Percentiles rank a stretch among this genome's conserved stretches.
Evolutionary conservation across 2,113 vertebrate species (phyloP).

Genomic region (Hyla sarda): DNA sequence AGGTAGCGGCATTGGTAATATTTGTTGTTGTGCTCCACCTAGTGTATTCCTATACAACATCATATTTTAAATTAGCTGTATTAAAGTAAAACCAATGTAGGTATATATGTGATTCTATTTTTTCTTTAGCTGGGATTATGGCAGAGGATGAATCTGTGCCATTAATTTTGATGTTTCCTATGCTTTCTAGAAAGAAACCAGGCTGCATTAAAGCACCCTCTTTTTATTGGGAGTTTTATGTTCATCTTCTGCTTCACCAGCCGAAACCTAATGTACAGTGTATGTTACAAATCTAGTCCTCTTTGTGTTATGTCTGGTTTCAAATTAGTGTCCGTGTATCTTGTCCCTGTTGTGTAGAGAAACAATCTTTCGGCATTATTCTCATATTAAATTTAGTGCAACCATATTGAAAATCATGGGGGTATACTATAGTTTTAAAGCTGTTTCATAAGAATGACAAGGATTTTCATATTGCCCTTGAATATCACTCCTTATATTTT

Average conservation of each 20-base stretch:
- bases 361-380: neutral
- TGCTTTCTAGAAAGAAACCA: conserved; percentile 25
- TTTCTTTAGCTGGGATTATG: conserved; percentile 19
- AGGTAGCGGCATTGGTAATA: conserved; percentile 2
- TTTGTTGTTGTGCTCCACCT: conserved; percentile 53
- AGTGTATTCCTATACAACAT: conserved; percentile 43
- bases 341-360: neutral
- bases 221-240: conserved; percentile 38
- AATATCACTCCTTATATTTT: neutral
- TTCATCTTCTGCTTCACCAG: conserved; percentile 4
- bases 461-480: neutral
- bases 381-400: neutral
- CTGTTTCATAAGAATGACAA: neutral
- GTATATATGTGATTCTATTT: neutral
- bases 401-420: neutral
- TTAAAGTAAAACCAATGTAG: conserved; percentile 16
- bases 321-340: neutral
- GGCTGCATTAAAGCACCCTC: conserved; percentile 16
- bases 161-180: conserved; percentile 27
- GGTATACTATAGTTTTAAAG: neutral
- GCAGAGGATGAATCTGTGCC: conserved; percentile 14
- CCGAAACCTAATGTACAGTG: conserved; percentile 37
- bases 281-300: conserved; percentile 27
- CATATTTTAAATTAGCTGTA: conserved; percentile 16
- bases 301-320: neutral